phyloP scores from a whole-genome alignment of 2,888 invertebrate species.

The Drosophila stalkeri region DNA sequence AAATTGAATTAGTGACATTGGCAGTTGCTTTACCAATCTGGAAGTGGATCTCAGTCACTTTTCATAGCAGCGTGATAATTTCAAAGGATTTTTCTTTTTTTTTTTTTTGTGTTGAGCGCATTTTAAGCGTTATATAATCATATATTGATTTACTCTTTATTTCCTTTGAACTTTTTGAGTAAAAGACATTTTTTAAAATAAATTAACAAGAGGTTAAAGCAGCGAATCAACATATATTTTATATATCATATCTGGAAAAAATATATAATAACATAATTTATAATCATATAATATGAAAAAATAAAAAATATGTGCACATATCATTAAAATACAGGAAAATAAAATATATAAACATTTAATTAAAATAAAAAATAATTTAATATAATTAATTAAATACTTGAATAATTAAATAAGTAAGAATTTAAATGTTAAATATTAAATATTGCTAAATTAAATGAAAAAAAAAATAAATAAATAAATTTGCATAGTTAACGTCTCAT shows the following conservation, averaged over 20 bases:
- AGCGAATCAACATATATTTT: too few relatives aligned
- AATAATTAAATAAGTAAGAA: too few relatives aligned
- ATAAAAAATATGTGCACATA: not conserved
- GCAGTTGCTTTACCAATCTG: constrained; percentile 70
- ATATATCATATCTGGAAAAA: too few relatives aligned
- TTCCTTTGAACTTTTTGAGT: not conserved
- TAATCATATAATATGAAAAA: too few relatives aligned
- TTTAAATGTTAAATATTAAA: too few relatives aligned
- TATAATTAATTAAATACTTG: too few relatives aligned
- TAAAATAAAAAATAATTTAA: too few relatives aligned
- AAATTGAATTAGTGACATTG: constrained; percentile 79
- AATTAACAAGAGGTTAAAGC: not conserved
- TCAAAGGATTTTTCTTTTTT: constrained; percentile 23
- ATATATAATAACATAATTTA: too few relatives aligned
- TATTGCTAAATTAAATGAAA: too few relatives aligned
- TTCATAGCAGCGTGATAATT: constrained; percentile 43
- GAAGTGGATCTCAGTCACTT: constrained; percentile 46
- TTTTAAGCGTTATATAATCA: constrained; percentile 31
- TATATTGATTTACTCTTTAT: not conserved
- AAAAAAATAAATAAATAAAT: too few relatives aligned
- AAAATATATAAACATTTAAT: not conserved
- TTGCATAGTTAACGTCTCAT: too few relatives aligned
- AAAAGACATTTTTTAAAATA: not conserved
- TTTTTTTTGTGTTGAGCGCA: not conserved
- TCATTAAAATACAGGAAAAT: too few relatives aligned